Evolutionary conservation across 1,140 invertebrate species (phyloP), one percentile per base, ranked within the genome.

Genomic region (Lordiphosa clarofinis): DNA sequence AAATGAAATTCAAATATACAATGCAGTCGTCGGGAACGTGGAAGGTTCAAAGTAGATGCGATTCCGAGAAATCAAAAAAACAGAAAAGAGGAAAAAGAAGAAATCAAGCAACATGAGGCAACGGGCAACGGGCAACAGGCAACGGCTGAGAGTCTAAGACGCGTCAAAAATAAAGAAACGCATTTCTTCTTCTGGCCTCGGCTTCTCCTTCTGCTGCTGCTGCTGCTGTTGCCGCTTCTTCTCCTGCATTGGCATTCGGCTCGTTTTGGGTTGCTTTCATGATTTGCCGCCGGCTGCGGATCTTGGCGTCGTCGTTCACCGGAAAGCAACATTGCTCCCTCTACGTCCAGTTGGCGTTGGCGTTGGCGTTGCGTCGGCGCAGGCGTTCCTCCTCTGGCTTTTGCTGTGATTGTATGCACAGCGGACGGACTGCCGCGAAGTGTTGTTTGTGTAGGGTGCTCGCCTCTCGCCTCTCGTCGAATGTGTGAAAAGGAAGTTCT

Each of bases 401-500:
- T 28, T 28, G 19, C 24, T 46, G 7, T 12, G 12, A 9, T 12
- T 8, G 48, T 21, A 35, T 15, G 12, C 31, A 49, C 9, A 37
- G 13, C 13, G 37, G 4, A 19, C 37, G 21, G 47, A 19, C 19
- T 19, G 3, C 19, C 19, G n/a, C 35, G n/a, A 21, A 28, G 33
- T 58, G 44, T 56, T 62, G 47, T 84, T 76, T 84, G 78, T 69
- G 78, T 73, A 76, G 76, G 73, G 64, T 84, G 73, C 66, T 50
- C 15, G 3, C 15, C 46, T 65, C 66, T 50, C 15, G 3, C 15
- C 46, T 65, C 58, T 76, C 55, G 69, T 76, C 55, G 69, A 73
- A 84, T 84, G 79, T 84, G 78, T 84, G 78, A 84, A 84, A 84
- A 84, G 79, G 78, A 84, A 84, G 78, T 84, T 84, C 69, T 84